Conservation (phyloP, 1,140 invertebrate genomes). For the Heliconius nattereri region DNA sequence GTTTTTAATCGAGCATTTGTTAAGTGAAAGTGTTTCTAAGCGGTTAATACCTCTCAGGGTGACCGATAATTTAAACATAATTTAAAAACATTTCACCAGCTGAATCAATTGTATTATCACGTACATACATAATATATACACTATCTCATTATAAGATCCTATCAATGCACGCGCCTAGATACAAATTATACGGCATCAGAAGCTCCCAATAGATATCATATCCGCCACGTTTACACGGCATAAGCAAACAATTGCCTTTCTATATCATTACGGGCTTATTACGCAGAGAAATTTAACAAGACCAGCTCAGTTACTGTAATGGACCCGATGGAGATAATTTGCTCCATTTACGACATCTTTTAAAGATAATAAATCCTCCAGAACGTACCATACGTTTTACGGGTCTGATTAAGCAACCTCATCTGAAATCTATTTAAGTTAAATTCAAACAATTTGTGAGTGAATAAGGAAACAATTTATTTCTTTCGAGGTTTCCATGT, state of each 20-base stretch:
- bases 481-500: slow-evolving; percentile 46
- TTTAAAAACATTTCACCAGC: too few relatives aligned
- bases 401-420: slow-evolving; percentile 26
- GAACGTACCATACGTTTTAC: slow-evolving; percentile 30
- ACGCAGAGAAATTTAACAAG: slow-evolving; percentile 34
- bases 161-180: slow-evolving; percentile 30
- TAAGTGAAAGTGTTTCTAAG: too few relatives aligned
- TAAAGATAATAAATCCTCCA: slow-evolving; percentile 28
- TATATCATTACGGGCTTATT: slow-evolving; percentile 40
- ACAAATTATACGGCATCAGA: slow-evolving; percentile 40
- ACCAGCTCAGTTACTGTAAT: slow-evolving; percentile 29
- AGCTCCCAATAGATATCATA: slow-evolving; percentile 35
- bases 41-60: neutral
- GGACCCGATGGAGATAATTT: slow-evolving; percentile 32
- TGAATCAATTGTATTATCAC: slow-evolving; percentile 31
- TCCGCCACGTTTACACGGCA: slow-evolving; percentile 26
- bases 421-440: slow-evolving; percentile 29
- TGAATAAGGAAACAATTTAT: slow-evolving; percentile 36
- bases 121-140: slow-evolving; percentile 38
- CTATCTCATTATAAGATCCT: slow-evolving; percentile 41
- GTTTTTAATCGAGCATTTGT: too few relatives aligned
- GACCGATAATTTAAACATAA: neutral
- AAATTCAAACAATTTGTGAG: slow-evolving; percentile 29
- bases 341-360: slow-evolving; percentile 28
- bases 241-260: slow-evolving; percentile 45